Conservation (phyloP, 2,797 vertebrate species). For the Astyanax mexicanus region DNA sequence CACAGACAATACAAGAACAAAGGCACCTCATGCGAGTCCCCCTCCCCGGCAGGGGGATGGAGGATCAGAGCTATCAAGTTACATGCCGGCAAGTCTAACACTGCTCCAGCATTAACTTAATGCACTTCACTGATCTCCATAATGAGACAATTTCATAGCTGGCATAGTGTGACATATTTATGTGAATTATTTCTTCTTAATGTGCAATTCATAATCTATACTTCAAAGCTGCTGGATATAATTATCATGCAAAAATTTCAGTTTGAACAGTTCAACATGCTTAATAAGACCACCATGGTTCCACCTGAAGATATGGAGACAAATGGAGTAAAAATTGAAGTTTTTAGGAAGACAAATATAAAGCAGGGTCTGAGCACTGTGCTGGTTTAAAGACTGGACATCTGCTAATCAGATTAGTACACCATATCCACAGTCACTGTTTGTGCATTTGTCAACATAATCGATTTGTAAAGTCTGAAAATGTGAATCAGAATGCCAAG, state of each 20-base stretch:
- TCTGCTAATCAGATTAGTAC: conserved; percentile 35
- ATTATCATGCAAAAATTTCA: no score
- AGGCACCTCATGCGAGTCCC: conserved; percentile 16
- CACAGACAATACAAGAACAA: conserved; percentile 20
- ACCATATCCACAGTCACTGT: neutral
- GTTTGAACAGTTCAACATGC: no score
- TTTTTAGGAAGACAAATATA: no score
- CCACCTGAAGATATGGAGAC: neutral
- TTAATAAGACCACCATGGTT: neutral
- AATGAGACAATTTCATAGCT: conserved; percentile 12
- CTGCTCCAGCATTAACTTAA: conserved; percentile 6
- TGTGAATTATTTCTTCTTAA: neutral
- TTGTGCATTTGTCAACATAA: neutral
- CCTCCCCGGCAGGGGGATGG: neutral
- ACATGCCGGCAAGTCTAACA: conserved; percentile 5
- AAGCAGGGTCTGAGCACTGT: neutral
- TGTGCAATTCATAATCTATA: neutral
- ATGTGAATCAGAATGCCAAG: neutral
- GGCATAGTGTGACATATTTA: neutral
- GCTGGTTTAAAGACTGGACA: neutral
- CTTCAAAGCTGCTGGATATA: neutral
- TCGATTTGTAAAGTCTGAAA: neutral
- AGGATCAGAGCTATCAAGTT: conserved; percentile 15
- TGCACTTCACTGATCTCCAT: conserved; percentile 24
- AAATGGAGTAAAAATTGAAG: no score